Base-by-base conservation (phyloP, 2,888 invertebrate species). In the Drosophila stalkeri region DNA sequence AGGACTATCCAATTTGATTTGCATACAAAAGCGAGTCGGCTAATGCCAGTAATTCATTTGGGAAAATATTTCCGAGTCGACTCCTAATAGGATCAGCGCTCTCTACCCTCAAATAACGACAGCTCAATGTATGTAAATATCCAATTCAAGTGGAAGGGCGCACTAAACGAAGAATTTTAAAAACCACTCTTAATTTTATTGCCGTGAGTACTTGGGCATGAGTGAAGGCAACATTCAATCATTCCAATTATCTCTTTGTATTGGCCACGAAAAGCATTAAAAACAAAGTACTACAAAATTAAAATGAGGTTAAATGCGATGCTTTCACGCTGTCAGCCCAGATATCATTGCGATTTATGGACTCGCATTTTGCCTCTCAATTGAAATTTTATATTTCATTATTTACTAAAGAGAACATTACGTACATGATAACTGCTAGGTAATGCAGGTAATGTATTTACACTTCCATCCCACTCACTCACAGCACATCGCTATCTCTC, bases 121-220 rank as follows among this genome's bases (percentile, higher is more conserved):
- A 44, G 59, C 23, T 51, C 41, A 63, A 74, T 75, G 66, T 47
- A 74, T 75, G 71, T 47, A 80, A 80, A 72, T 76, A 76, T 43
- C 18, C 74, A 27, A 71, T 46, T 47, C 33, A 56, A 56, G 18
- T 35, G 46, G 18, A 33, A 20, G 16, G 44, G 43, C 74, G 51
- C 27, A 27, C 27, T 55, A 39, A 64, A 31, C 64, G 70, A 57
- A 64, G 52, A 55, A 77, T 71, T 76, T 77, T 77, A 77, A 77
- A 77, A 77, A 54, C 56, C 80, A 76, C 77, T 77, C 67, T 41
- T 55, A 33, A 41, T 67, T 80, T 80, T 67, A 80, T 77, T 80
- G 72, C 80, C 67, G 35, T 52, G 49, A 39, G 62, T 70, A 63
- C 69, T 63, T 56, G 51, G 35, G 57, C 12, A n/a, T 52, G 57